Percentiles rank a stretch among this genome's conserved stretches.
Evolutionary conservation across 2,113 vertebrate genomes (phyloP).

Genomic region (Copsychus sechellarum): DNA sequence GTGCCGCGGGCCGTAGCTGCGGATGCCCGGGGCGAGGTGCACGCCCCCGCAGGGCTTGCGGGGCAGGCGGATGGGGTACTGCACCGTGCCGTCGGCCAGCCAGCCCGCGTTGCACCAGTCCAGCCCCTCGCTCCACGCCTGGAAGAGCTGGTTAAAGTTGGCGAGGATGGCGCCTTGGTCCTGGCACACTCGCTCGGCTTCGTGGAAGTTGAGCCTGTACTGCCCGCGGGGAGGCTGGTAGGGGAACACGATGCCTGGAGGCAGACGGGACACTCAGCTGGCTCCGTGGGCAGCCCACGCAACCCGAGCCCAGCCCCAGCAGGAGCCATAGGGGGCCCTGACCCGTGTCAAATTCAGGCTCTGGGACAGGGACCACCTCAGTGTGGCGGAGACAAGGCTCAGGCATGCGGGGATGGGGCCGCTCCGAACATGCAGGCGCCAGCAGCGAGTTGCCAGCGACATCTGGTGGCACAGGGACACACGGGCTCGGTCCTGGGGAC

Average conservation of each 20-base stretch:
- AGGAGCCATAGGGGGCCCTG: background rate
- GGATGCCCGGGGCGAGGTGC: constrained; percentile 80
- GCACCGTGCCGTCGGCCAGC: constrained; percentile 86
- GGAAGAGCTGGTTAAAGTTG: constrained; percentile 87
- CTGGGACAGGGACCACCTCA: background rate
- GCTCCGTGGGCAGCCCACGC: background rate
- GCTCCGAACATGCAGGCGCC: background rate
- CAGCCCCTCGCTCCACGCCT: constrained; percentile 86
- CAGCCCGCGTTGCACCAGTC: constrained; percentile 92
- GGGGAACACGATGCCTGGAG: constrained; percentile 89
- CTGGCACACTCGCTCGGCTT: constrained; percentile 80
- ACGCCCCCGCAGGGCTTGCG: constrained; percentile 80
- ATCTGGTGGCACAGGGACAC: constrained; percentile 50
- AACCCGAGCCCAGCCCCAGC: fast-evolving
- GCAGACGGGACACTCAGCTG: background rate
- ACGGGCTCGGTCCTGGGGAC: background rate
- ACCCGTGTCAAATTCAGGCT: background rate
- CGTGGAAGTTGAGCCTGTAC: constrained; percentile 85
- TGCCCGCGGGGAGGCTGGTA: constrained; percentile 85
- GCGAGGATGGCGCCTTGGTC: constrained; percentile 85
- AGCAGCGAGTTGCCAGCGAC: constrained; percentile 47
- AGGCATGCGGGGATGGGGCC: background rate
- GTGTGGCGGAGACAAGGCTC: background rate
- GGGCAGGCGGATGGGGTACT: constrained; percentile 83
- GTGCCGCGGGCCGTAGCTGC: constrained; percentile 86